A percentile compares a stretch with the other conserved stretches of the same genome.
phyloP scores from a whole-genome alignment of 2,113 vertebrate genomes.

The Amia ocellicauda region DNA sequence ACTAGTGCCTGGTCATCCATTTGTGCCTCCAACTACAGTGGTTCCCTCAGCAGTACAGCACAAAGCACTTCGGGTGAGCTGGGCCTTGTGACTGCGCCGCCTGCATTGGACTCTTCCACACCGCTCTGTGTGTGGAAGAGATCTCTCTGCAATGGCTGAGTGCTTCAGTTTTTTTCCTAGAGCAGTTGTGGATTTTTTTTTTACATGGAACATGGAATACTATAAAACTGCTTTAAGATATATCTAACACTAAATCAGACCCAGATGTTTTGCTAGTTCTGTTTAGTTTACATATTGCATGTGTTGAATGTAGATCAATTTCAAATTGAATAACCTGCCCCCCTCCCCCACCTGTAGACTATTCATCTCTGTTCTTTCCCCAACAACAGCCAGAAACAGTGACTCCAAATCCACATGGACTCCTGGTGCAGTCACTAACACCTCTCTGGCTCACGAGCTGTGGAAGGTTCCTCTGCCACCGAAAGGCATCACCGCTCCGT shows the following conservation, averaged over 20 bases:
- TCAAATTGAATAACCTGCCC: too few relatives aligned
- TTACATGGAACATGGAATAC: too few relatives aligned
- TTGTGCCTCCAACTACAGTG: slow-evolving; percentile 99
- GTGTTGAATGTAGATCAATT: too few relatives aligned
- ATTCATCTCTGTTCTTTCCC: slow-evolving; percentile 10
- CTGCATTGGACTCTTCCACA: background rate
- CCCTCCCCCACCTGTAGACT: too few relatives aligned
- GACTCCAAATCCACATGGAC: slow-evolving; percentile 95
- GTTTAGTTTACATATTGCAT: too few relatives aligned
- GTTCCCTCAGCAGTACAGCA: slow-evolving; percentile 99
- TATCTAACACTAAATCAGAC: too few relatives aligned
- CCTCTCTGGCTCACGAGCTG: slow-evolving; percentile 98
- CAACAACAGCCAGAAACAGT: slow-evolving; percentile 88
- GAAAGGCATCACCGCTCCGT: slow-evolving; percentile 91
- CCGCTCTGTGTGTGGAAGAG: background rate
- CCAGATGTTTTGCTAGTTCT: too few relatives aligned
- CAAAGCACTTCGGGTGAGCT: slow-evolving; percentile 97
- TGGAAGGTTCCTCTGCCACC: slow-evolving; percentile 98
- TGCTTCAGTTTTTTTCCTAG: background rate
- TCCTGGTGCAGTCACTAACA: slow-evolving; percentile 91
- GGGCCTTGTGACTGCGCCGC: background rate
- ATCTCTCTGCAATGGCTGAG: background rate
- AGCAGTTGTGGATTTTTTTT: background rate
- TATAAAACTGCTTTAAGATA: too few relatives aligned
- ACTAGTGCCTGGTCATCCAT: slow-evolving; percentile 99